phyloP scores from a whole-genome alignment of 2,113 vertebrate species.

The Nannobrachium achirus region DNA sequence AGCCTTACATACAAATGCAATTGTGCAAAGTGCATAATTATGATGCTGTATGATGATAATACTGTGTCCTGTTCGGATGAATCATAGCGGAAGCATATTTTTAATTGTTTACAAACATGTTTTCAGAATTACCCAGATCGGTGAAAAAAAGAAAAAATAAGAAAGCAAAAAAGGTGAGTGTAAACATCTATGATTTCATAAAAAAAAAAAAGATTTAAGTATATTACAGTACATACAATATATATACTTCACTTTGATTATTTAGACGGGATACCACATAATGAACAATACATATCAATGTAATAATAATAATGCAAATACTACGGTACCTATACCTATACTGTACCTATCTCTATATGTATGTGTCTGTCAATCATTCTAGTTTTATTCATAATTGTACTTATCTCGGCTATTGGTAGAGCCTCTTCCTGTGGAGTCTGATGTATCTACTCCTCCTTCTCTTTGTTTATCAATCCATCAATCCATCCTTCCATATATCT shows the following conservation, averaged over 20 bases:
- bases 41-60: background rate
- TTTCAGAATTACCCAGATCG: constrained; percentile 72
- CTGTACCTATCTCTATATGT: too few species aligned
- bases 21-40: too few species aligned
- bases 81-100: background rate
- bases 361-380: too few species aligned
- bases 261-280: too few species aligned
- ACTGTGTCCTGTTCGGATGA: background rate
- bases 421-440: too few species aligned
- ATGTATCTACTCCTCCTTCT: too few species aligned
- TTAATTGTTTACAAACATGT: constrained; percentile 7
- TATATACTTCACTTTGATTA: too few species aligned
- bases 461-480: too few species aligned
- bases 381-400: background rate
- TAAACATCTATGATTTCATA: background rate
- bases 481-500: background rate
- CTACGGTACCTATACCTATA: too few species aligned
- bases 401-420: background rate
- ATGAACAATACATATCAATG: too few species aligned
- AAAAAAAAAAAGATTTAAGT: background rate
- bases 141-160: constrained; percentile 67
- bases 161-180: constrained; percentile 68
- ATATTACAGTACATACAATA: background rate
- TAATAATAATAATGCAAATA: too few species aligned
- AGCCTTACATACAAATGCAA: too few species aligned